phyloP scores from a whole-genome alignment of 2,888 invertebrate genomes.

The Colletes collaris region DNA sequence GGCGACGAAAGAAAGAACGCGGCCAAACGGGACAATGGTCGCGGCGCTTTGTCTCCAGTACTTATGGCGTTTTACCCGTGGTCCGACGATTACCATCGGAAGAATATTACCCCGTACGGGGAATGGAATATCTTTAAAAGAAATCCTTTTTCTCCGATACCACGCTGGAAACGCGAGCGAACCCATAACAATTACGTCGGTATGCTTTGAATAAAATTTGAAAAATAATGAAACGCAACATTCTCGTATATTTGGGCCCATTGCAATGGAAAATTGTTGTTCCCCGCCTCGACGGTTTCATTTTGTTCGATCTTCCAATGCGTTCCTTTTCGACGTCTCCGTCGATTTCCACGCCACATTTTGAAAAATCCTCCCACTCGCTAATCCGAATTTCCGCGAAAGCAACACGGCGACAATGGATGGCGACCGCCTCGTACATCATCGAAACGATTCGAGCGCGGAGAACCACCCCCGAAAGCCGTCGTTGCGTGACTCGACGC shows the following conservation, averaged over 20 bases:
- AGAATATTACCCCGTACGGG: conserved; percentile 14
- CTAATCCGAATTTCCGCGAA: too few relatives aligned
- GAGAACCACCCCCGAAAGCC: conserved; percentile 16
- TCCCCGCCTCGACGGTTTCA: too few relatives aligned
- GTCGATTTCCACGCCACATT: too few relatives aligned
- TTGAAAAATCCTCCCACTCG: too few relatives aligned
- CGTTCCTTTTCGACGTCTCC: too few relatives aligned
- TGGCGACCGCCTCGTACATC: conserved; percentile 33
- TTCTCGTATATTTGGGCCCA: too few relatives aligned
- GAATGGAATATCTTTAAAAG: conserved; percentile 1
- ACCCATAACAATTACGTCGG: too few relatives aligned
- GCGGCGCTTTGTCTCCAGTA: conserved; percentile 26
- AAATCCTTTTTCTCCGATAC: background rate
- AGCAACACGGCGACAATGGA: conserved; percentile 6
- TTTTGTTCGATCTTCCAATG: too few relatives aligned
- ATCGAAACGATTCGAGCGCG: conserved; percentile 39
- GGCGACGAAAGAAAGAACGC: background rate
- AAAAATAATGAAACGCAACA: too few relatives aligned
- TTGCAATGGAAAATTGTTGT: too few relatives aligned
- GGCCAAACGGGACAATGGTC: conserved; percentile 30
- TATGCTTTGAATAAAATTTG: too few relatives aligned
- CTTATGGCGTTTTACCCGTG: conserved; percentile 23
- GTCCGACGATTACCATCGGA: conserved; percentile 17
- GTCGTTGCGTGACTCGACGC: conserved; percentile 21
- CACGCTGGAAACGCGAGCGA: too few relatives aligned